Conservation (phyloP, 1,140 invertebrate genomes). For the Palaemon carinicauda region DNA sequence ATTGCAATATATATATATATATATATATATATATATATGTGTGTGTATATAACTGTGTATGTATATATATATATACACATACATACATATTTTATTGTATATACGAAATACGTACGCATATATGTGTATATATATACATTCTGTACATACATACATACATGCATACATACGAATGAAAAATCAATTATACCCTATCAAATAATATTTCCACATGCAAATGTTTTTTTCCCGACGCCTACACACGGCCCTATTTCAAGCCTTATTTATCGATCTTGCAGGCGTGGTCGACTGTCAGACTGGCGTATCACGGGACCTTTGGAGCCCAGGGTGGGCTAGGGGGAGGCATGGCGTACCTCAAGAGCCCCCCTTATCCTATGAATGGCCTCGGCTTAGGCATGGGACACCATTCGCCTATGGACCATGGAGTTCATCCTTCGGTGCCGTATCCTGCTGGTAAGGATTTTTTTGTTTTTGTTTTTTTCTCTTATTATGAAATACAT, state of each 20-base stretch:
- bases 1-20: slow-evolving; percentile 1
- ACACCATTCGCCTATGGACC: slow-evolving; percentile 69
- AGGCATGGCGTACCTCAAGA: slow-evolving; percentile 70
- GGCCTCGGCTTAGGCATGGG: slow-evolving; percentile 70
- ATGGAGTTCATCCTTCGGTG: slow-evolving; percentile 71
- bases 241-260: too few species aligned
- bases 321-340: slow-evolving; percentile 43
- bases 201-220: too few species aligned
- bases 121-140: not conserved
- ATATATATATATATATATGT: slow-evolving; percentile 11
- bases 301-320: slow-evolving; percentile 36
- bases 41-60: slow-evolving; percentile 6
- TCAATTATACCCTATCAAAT: too few species aligned
- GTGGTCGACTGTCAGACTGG: not conserved
- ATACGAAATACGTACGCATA: not conserved
- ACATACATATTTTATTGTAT: not conserved
- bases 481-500: too few species aligned
- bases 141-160: slow-evolving; percentile 5
- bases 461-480: too few species aligned
- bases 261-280: too few species aligned
- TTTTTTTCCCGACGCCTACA: not conserved
- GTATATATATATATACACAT: slow-evolving; percentile 11
- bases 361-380: slow-evolving; percentile 70
- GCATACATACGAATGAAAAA: not conserved
- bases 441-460: slow-evolving; percentile 68